Base-by-base conservation (phyloP, 2,113 vertebrate genomes). In the Gorsachius goisagi region DNA sequence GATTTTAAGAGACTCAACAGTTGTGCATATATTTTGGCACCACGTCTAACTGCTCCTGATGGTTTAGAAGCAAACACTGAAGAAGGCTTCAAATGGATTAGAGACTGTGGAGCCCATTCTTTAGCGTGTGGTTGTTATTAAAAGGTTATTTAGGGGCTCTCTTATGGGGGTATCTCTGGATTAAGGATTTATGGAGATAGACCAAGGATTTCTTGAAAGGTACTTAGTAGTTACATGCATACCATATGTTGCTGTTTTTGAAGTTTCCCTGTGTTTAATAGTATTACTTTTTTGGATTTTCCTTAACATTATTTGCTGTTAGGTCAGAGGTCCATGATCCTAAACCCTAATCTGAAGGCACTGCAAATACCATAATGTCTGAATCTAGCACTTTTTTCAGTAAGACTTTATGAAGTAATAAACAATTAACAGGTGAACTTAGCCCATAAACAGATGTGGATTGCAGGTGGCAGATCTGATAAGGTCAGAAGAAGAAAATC, bases 161-260 rank as follows among this genome's bases (percentile, higher is more conserved):
- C 90, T 81, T 93, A 21, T 78, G 28, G 60, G 75, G 69, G 55
- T 83, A 69, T 91, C 84, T 84, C 84, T 82, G 77, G 95, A 96
- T 97, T 97, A 96, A 85, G 62, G 89, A 33, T 96, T 95, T 96
- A 67, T 72, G 53, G 60, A 94, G 74, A 52, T 60, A 95, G 87
- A 79, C 41, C 39, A 81, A 73, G 93, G 73, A 74, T 83, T 91
- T 89, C 81, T 95, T 85, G 55, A 23, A 66, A 47, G 53, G n/a
- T 94, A 22, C 49, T 87, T 96, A 50, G 67, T 35, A 77, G 80
- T 26, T 77, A 24, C 63, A 67, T 90, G 53, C 37, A 52, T 79
- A 72, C 80, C 88, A 78, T 91, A 90, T 96, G 95, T 90, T 94
- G 41, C 73, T 96, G n/a, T 73, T 96, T 92, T 95, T 96, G 67